These are phyloP conservation scores for Samia ricini DNA, from an alignment of 1,140 invertebrate species.

Conservation along the genomic window DNA sequence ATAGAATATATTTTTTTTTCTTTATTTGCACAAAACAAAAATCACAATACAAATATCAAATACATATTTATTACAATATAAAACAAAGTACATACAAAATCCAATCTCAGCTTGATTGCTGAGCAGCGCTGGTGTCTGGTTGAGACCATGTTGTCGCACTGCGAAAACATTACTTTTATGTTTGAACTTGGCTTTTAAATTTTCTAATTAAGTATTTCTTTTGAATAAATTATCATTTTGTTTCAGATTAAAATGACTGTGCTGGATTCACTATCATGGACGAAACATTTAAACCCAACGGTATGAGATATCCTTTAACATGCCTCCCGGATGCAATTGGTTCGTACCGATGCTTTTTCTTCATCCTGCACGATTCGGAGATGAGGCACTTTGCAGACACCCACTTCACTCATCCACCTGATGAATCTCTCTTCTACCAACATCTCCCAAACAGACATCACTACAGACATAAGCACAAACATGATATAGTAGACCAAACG, in stretches of 20 bases:
- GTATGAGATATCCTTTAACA: constrained; percentile 7
- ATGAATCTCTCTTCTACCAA: constrained; percentile 27
- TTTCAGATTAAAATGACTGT: constrained; percentile 10
- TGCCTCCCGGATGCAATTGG: constrained; percentile 6
- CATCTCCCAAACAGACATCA: constrained; percentile 42
- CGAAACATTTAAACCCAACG: constrained; percentile 5
- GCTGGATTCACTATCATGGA: constrained; percentile 2
- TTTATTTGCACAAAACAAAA: too few species aligned
- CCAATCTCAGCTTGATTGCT: neutral
- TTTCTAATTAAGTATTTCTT: too few species aligned
- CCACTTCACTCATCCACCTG: constrained; percentile 24
- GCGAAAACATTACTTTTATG: neutral
- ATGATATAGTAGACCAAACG: constrained; percentile 24
- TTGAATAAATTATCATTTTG: neutral
- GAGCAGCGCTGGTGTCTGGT: neutral
- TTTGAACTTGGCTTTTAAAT: neutral
- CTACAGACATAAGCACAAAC: constrained; percentile 54
- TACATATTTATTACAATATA: neutral
- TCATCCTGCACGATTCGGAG: neutral
- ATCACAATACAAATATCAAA: too few species aligned
- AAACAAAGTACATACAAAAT: neutral
- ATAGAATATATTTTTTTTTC: too few species aligned
- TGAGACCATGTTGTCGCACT: neutral
- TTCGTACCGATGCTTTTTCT: constrained; percentile 4
- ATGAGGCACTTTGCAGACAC: constrained; percentile 5